phyloP scores from a whole-genome alignment of 2,113 vertebrate species.

The Aptenodytes forsteri region DNA sequence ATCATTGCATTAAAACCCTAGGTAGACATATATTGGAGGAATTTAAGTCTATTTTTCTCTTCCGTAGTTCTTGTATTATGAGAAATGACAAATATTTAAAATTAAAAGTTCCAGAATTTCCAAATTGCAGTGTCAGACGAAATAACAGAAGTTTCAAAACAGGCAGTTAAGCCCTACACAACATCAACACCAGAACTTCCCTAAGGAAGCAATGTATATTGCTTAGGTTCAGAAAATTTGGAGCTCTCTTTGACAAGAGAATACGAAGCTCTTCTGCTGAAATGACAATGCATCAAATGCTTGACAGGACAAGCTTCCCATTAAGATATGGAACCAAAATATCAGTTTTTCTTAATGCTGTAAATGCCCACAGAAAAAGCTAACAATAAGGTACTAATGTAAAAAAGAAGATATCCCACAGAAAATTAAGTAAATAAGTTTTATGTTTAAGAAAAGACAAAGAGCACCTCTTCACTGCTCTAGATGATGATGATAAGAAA shows the following conservation, averaged over 20 bases:
- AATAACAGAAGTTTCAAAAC: neutral
- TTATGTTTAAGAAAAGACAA: neutral
- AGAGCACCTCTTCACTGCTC: neutral
- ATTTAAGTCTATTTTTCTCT: neutral
- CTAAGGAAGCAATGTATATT: neutral
- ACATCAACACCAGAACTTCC: neutral
- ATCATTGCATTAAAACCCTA: neutral
- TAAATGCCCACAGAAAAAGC: neutral
- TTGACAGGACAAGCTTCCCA: neutral
- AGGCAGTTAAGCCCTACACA: neutral
- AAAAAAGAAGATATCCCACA: neutral
- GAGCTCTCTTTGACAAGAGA: neutral
- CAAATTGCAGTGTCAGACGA: neutral
- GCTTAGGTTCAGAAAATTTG: neutral
- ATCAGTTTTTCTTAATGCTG: neutral
- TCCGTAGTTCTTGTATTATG: neutral
- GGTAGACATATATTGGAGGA: neutral
- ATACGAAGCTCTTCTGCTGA: neutral
- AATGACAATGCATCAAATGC: neutral
- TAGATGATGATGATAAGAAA: neutral
- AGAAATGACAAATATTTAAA: neutral
- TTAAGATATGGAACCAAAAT: neutral
- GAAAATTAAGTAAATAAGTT: neutral
- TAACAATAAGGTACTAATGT: neutral
- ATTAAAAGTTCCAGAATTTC: neutral